A percentile compares a stretch with the other conserved stretches of the same genome.
These are phyloP conservation scores for Morpho deidamia DNA, from an alignment of 2,888 invertebrate genomes.

Conservation along the genomic window DNA sequence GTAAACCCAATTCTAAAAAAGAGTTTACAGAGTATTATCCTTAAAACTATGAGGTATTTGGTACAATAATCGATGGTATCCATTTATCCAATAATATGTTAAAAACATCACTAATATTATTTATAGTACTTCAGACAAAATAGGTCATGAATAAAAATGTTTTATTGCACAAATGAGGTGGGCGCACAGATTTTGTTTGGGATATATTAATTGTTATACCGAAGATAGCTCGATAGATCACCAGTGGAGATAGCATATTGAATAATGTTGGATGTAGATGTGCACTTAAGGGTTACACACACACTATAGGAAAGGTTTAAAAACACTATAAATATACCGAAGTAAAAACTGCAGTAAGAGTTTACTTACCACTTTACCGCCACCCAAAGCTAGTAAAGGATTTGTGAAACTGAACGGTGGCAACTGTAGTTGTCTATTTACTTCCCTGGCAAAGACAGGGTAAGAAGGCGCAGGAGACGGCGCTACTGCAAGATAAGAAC, in stretches of 20 bases:
- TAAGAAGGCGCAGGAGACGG: constrained; percentile 87
- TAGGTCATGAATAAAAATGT: too few species aligned
- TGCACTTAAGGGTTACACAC: too few species aligned
- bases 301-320: too few species aligned
- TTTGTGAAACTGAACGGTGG: constrained; percentile 94
- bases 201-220: too few species aligned
- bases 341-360: background rate
- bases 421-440: constrained; percentile 89
- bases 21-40: constrained; percentile 21
- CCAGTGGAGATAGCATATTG: too few species aligned
- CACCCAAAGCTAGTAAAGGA: constrained; percentile 84
- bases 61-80: constrained; percentile 28
- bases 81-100: constrained; percentile 25
- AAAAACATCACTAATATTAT: constrained; percentile 19
- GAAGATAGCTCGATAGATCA: too few species aligned
- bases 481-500: constrained; percentile 89
- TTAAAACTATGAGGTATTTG: constrained; percentile 25
- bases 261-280: too few species aligned
- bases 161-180: too few species aligned
- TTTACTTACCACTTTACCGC: constrained; percentile 82
- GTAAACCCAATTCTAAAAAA: constrained; percentile 17
- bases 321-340: too few species aligned
- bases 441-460: constrained; percentile 84
- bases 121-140: background rate
- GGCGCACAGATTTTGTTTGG: too few species aligned